phyloP scores from a whole-genome alignment of 1,140 invertebrate genomes.

The Trichogramma pretiosum region DNA sequence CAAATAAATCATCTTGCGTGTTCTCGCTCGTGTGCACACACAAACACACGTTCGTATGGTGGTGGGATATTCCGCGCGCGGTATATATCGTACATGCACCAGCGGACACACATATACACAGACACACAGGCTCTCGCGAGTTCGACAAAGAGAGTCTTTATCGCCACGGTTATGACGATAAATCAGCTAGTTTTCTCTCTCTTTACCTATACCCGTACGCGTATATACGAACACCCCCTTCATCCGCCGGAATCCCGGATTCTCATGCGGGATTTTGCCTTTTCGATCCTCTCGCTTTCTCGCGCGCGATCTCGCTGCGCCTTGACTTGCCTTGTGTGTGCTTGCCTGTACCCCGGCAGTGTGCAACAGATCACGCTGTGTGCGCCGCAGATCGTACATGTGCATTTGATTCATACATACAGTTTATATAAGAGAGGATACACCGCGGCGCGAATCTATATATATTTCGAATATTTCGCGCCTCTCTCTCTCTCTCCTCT shows the following conservation, averaged over 20 bases:
- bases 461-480: constrained; percentile 19
- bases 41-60: too few relatives aligned
- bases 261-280: constrained; percentile 14
- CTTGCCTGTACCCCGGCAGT: too few relatives aligned
- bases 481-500: not conserved
- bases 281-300: not conserved
- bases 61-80: too few relatives aligned
- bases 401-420: constrained; percentile 4
- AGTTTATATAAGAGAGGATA: constrained; percentile 11
- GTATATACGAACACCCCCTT: too few relatives aligned
- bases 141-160: constrained; percentile 19
- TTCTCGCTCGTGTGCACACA: too few relatives aligned
- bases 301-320: not conserved
- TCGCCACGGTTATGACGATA: constrained; percentile 11
- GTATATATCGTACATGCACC: too few relatives aligned
- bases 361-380: too few relatives aligned
- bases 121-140: too few relatives aligned
- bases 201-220: not conserved
- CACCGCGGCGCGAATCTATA: constrained; percentile 14
- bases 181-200: constrained; percentile 10
- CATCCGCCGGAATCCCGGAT: constrained; percentile 15
- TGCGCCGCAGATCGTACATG: too few relatives aligned
- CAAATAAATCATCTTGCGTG: too few relatives aligned
- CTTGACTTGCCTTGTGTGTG: constrained; percentile 8
- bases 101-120: too few relatives aligned